Evolutionary conservation across 2,888 invertebrate genomes (phyloP), one percentile per base, ranked within the genome.

Genomic region (Copidosoma aretas): DNA sequence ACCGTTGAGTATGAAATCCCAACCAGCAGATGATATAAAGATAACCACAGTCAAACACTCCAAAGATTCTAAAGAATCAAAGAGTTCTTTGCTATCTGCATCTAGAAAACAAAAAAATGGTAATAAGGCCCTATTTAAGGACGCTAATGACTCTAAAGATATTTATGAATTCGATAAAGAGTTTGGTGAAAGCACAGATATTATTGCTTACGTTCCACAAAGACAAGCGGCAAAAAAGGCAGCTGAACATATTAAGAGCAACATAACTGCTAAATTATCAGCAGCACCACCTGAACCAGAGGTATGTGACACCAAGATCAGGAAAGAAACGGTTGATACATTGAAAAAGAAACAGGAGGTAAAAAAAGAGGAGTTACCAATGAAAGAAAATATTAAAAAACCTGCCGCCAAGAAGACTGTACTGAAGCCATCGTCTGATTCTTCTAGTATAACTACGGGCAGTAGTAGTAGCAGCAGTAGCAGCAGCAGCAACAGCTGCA

Each of bases 151-250:
- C 67, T 63, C 76, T 2, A 82, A 80, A 53, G 88, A 88, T 71
- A 83, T 87, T 22, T 87, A 88, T 76, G 88, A 88, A 73, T 21
- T 87, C 87, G 88, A 88, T 72, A 90, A 90, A 79, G 91, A 91
- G 68, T 79, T 85, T 4, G 89, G 89, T 41, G 90, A 90, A 77
- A 80, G 81, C 19, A 76, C 79, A 74, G 89, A 90, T 77, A 87
- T 91, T 58, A 88, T 93, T 53, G 90, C 93, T 0, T 93, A 94
- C 81, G 95, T 95, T 24, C 95, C 95, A 1, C 95, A 95, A 81
- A 86, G 95, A 70, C 93, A 94, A 84, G 95, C 95, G 1, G 95
- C 95, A 15, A 94, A 94, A 81, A 95, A 95, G 82, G 95, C 95
- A 0, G 94, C 94, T 1, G 94, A 94, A 77, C 93, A 94, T 79